A percentile compares a stretch with the other conserved stretches of the same genome.
Evolutionary conservation across 2,113 vertebrate genomes (phyloP).

Genomic region (Castor canadensis): DNA sequence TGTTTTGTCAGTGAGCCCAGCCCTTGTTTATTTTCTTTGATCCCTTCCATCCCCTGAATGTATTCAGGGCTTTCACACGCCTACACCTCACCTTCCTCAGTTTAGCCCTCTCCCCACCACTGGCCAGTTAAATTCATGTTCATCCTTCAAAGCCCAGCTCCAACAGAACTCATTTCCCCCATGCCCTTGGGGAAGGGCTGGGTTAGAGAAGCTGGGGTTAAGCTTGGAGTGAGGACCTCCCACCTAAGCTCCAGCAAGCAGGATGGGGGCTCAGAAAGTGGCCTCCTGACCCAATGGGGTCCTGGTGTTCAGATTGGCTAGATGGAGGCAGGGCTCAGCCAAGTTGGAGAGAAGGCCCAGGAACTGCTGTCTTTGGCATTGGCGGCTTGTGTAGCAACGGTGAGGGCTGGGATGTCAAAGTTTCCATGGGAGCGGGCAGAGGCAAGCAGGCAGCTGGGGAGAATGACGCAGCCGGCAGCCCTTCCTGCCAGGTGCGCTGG

Average conservation of each 20-base stretch:
- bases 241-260: neutral
- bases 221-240: neutral
- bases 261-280: neutral
- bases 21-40: neutral
- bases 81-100: neutral
- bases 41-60: neutral
- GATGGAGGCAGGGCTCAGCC: neutral
- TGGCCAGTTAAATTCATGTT: neutral
- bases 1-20: neutral
- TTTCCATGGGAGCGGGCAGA: slow-evolving; percentile 76
- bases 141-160: slow-evolving; percentile 24
- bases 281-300: neutral
- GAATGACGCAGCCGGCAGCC: slow-evolving; percentile 58
- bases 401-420: slow-evolving; percentile 65
- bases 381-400: slow-evolving; percentile 15
- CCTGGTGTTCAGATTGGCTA: neutral
- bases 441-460: slow-evolving; percentile 64
- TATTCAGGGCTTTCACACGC: neutral
- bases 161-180: neutral
- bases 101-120: neutral
- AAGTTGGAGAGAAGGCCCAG: neutral
- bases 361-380: neutral
- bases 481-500: slow-evolving; percentile 73
- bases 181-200: neutral
- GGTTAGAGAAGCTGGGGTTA: neutral